Conservation (phyloP, 2,888 invertebrate species). For the Teinopalpus imperialis region DNA sequence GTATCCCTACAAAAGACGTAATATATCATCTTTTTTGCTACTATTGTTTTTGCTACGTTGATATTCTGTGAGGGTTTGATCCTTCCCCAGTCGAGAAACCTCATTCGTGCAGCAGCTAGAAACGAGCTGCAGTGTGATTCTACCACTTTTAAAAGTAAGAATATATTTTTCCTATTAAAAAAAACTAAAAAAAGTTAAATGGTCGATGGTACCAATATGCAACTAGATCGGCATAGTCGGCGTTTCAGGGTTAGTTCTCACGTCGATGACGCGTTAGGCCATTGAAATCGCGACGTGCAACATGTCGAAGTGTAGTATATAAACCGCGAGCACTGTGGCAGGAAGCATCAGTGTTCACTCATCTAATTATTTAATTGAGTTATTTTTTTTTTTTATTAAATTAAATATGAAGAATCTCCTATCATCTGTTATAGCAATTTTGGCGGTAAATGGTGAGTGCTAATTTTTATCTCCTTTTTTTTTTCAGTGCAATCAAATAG, state of each 20-base stretch:
- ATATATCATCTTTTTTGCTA: no score
- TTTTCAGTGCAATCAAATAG: background rate
- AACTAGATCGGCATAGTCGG: no score
- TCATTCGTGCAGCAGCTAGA: no score
- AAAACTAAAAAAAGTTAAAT: background rate
- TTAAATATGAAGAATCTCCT: constrained; percentile 50
- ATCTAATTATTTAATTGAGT: constrained; percentile 34
- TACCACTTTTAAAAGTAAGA: no score
- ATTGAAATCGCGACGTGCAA: constrained; percentile 67
- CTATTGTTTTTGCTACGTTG: no score
- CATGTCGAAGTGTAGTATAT: constrained; percentile 70
- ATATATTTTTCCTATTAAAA: no score
- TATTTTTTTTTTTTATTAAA: background rate
- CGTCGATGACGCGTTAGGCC: constrained; percentile 61
- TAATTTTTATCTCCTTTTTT: constrained; percentile 1
- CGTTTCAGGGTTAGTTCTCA: constrained; percentile 62
- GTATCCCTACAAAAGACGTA: no score
- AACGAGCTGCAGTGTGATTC: no score
- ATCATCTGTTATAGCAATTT: constrained; percentile 48
- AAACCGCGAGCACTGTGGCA: constrained; percentile 60
- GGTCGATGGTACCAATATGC: background rate
- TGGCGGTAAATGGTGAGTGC: constrained; percentile 66
- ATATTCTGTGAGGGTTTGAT: no score
- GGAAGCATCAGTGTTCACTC: constrained; percentile 53
- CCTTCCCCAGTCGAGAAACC: no score